These are phyloP conservation scores for Pionites leucogaster DNA, from an alignment of 2,113 vertebrate genomes.

Conservation along the genomic window DNA sequence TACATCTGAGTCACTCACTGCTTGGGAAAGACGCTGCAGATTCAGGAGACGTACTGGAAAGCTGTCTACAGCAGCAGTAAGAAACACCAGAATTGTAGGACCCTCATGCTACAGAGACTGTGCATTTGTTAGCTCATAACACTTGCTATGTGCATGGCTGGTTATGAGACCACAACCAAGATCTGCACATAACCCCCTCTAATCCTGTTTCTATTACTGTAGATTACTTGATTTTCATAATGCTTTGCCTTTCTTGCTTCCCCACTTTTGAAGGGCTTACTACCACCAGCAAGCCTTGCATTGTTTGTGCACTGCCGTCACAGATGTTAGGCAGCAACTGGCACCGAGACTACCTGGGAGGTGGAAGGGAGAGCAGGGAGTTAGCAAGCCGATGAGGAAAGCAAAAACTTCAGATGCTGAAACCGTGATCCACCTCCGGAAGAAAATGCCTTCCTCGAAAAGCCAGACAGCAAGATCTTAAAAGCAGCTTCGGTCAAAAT, in stretches of 20 bases:
- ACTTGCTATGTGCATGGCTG: neutral
- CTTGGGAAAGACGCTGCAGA: neutral
- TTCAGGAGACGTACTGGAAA: slow-evolving; percentile 33
- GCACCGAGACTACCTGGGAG: neutral
- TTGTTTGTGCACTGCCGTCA: neutral
- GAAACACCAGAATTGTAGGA: neutral
- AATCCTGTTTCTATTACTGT: neutral
- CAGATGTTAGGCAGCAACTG: neutral
- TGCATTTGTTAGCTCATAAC: neutral
- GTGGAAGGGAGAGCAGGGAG: neutral
- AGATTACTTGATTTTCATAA: neutral
- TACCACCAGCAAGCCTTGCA: neutral
- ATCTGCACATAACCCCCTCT: accelerated
- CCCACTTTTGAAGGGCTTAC: neutral
- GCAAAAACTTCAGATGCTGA: neutral
- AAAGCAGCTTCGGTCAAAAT: neutral
- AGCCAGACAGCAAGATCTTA: neutral
- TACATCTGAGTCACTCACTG: slow-evolving; percentile 41
- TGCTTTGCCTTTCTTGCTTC: neutral
- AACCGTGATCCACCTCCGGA: neutral
- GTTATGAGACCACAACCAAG: neutral
- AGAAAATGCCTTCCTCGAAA: neutral
- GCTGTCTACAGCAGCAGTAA: neutral
- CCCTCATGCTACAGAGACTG: neutral
- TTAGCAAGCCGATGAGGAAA: neutral